A percentile compares a stretch with the other conserved stretches of the same genome.
These are phyloP conservation scores for Brachyrhaphis roseni DNA, from an alignment of 2,797 vertebrate species.

Conservation along the genomic window DNA sequence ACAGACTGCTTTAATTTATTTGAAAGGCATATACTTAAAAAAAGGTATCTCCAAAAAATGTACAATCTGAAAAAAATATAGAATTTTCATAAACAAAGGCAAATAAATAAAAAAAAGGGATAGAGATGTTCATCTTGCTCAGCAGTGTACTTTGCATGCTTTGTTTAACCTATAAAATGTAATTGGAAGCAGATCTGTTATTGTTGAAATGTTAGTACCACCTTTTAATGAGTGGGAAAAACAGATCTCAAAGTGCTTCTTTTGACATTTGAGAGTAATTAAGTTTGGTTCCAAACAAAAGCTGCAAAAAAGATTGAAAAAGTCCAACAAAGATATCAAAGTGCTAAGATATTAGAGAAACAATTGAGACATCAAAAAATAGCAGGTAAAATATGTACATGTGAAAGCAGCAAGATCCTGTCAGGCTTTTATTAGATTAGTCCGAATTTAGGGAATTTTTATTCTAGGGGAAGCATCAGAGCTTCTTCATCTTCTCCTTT, in stretches of 20 bases:
- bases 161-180: constrained; percentile 31
- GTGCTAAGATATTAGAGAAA: constrained; percentile 1
- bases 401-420: constrained; percentile 14
- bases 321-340: background rate
- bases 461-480: constrained; percentile 7
- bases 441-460: constrained; percentile 31
- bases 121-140: constrained; percentile 32
- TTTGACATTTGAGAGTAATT: constrained; percentile 19
- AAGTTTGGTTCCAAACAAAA: background rate
- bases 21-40: background rate
- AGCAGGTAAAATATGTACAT: background rate
- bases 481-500: constrained; percentile 20
- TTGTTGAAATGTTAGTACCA: constrained; percentile 29
- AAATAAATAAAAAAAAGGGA: background rate
- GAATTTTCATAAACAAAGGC: background rate
- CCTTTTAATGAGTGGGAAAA: constrained; percentile 20
- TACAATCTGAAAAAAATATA: constrained; percentile 10
- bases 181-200: constrained; percentile 20
- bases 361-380: constrained; percentile 22
- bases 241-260: constrained; percentile 1
- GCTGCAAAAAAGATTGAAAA: constrained; percentile 4
- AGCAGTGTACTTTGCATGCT: constrained; percentile 30
- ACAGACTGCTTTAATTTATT: background rate
- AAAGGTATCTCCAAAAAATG: constrained; percentile 36
- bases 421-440: constrained; percentile 43